These are phyloP conservation scores for Megalopta genalis DNA, from an alignment of 1,140 invertebrate genomes.

Conservation along the genomic window DNA sequence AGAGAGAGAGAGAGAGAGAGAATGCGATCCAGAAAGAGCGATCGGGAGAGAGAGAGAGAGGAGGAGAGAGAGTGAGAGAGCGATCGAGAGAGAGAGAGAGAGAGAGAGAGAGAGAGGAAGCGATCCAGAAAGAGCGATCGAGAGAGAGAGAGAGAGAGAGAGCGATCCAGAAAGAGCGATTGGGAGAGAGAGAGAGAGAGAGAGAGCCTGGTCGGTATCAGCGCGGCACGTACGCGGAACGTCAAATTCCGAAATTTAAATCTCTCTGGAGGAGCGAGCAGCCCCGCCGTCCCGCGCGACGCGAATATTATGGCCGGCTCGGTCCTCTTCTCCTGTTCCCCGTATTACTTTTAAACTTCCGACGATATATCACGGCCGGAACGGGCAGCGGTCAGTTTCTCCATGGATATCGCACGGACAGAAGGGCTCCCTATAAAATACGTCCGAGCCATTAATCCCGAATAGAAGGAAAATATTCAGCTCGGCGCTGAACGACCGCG, in stretches of 20 bases:
- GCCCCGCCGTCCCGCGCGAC: no score
- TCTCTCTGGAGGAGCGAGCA: constrained; percentile 58
- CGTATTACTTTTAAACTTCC: constrained; percentile 79
- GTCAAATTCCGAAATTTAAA: constrained; percentile 70
- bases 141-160: no score
- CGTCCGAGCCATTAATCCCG: constrained; percentile 80
- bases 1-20: no score
- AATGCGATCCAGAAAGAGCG: no score
- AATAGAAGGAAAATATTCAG: constrained; percentile 80
- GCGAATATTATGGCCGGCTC: constrained; percentile 30
- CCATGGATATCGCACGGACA: constrained; percentile 66
- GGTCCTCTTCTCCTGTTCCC: constrained; percentile 19
- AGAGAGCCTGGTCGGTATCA: constrained; percentile 31
- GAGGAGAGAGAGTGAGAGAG: no score
- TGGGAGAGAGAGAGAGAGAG: no score
- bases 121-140: no score
- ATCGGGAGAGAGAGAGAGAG: no score
- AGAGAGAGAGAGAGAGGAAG: no score
- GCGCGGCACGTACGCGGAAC: constrained; percentile 45
- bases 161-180: no score
- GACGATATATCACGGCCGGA: constrained; percentile 74
- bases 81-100: no score
- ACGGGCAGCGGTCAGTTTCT: constrained; percentile 76
- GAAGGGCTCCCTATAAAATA: constrained; percentile 78
- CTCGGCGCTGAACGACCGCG: constrained; percentile 73